Evolutionary conservation across 2,888 invertebrate genomes (phyloP), one percentile per base, ranked within the genome.

Genomic region (Troides aeacus): DNA sequence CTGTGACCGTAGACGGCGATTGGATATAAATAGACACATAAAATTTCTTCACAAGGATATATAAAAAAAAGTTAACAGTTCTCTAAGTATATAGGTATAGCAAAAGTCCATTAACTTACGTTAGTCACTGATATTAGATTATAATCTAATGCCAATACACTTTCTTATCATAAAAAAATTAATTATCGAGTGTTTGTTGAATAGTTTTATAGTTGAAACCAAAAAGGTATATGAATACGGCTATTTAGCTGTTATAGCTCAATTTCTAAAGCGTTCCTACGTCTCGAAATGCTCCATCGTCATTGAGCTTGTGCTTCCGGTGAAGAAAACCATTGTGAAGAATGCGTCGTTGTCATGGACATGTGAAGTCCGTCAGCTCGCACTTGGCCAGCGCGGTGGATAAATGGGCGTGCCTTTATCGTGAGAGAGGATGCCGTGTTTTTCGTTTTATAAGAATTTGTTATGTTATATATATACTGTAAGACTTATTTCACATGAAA

Each of bases 1-100:
- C 76, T 77, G 81, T 86, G 85, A 86, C 83, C 81, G 85, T 83
- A 81, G 81, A 79, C 84, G 84, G 78, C 77, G 77, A 83, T 86
- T 82, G 85, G 85, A 87, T 85, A 69, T 74, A 36, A 71, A 8
- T 56, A 30, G 64, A 21, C 57, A 65, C 46, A 39, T 39, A 46
- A 58, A 6, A 56, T 5, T 24, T 42, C 36, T 66, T 50, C 56
- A 53, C 53, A 53, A 62, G 30, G 10, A 50, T 12, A 18, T 56
- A 61, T 53, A 15, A 39, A 57, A 56, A 62, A 12, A 62, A 39
- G 56, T n/a, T 24, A 18, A 36, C 12, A 50, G 24, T 46, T 17
- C 17, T 36, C 8, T 12, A 63, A 53, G 15, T 53, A 62, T 66
- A 59, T 62, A 39, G 64, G 57, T 65, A 30, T 42, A 15, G 62